A percentile compares a stretch with the other conserved stretches of the same genome.
Evolutionary conservation across 1,140 invertebrate species (phyloP).

Genomic region (Propsilocerus akamusi): DNA sequence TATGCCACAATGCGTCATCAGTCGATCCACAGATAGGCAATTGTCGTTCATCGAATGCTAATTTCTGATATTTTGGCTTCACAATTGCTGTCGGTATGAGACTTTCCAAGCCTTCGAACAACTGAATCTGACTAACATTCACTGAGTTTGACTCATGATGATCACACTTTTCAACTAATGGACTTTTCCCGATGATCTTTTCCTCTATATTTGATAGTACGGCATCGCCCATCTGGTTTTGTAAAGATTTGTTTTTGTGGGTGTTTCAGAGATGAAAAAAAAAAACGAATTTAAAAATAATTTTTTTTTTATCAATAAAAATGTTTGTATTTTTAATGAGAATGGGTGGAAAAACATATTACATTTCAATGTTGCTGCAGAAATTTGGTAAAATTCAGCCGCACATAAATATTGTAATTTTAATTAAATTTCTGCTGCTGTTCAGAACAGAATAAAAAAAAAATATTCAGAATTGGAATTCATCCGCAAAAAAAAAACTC

Average conservation of each 20-base stretch:
- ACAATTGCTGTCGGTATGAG: slow-evolving; percentile 8
- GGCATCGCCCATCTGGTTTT: slow-evolving; percentile 17
- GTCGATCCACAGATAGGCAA: slow-evolving; percentile 5
- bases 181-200: slow-evolving; percentile 8
- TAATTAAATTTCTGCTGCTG: no score
- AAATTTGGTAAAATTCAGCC: no score
- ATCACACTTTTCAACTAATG: not conserved
- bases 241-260: no score
- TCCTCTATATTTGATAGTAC: slow-evolving; percentile 17
- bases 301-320: not conserved
- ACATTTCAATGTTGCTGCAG: no score
- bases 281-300: not conserved
- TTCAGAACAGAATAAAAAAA: no score
- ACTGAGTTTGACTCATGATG: not conserved
- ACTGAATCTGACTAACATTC: not conserved
- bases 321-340: not conserved
- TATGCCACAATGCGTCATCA: not conserved
- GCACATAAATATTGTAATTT: no score
- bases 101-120: not conserved
- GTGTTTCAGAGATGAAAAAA: no score
- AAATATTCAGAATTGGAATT: no score
- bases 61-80: slow-evolving; percentile 8
- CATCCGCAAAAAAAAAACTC: no score
- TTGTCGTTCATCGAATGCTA: slow-evolving; percentile 8
- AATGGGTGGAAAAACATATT: no score